Evolutionary conservation across 2,113 vertebrate genomes (phyloP), one percentile per base, ranked within the genome.

Genomic region (Panthera uncia): DNA sequence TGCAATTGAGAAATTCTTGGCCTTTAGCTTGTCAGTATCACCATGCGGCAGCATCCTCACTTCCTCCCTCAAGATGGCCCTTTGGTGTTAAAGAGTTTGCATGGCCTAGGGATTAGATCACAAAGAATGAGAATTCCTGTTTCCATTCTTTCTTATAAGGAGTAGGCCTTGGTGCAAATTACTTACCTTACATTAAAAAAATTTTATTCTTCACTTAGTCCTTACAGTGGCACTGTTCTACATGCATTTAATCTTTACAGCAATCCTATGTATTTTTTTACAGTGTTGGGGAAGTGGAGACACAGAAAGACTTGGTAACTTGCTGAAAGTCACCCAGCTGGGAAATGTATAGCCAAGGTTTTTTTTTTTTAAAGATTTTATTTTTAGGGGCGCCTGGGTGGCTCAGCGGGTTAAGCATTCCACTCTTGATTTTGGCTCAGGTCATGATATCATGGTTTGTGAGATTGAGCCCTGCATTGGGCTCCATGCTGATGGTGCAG

Each of bases 71-170:
- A 74, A 74, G 52, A 83, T 36, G 88, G 92, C 45, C 91, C 36
- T 89, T 50, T 93, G 74, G 25, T 68, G 21, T 76, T 74, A 88
- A 89, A 89, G 31, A 76, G 50, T 25, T 81, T 92, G 48, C n/a
- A 38, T 94, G 27, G 50, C 55, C n/a, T 97, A 74, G 69, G 91
- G 65, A 66, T 81, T 89, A 89, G 82, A 93, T 7, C 55, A 87
- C 41, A 96, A 63, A 21, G 27, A 88, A 71, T 31, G 66, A 83
- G 61, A 92, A 94, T 93, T 96, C 69, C 52, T 84, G 12, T 89
- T 61, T 83, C 86, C 79, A 78, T 7, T 93, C 74, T 94, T 83
- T 48, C 33, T 79, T 83, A 19, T 66, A 87, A 78, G 57, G 15
- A 63, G 19, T 65, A 91, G 57, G 48, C 19, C 48, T 69, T 69